Evolutionary conservation across 2,888 invertebrate genomes (phyloP).

Genomic region (Diarsia rubi): DNA sequence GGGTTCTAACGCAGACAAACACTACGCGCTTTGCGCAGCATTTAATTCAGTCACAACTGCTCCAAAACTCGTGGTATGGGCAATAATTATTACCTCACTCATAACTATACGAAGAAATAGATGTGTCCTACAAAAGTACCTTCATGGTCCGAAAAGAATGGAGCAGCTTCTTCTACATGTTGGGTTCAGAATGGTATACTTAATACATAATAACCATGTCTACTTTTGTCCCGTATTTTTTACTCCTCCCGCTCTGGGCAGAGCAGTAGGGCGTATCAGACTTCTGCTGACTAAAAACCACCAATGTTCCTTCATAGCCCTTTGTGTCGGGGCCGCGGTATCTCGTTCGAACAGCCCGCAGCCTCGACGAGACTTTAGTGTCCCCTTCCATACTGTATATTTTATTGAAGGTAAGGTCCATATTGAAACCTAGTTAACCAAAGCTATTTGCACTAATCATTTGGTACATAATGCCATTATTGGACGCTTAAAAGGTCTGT

Average conservation of each 20-base stretch:
- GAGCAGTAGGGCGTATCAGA: too few species aligned
- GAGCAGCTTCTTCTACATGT: neutral
- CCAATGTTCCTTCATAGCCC: too few species aligned
- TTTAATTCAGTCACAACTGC: neutral
- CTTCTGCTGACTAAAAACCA: too few species aligned
- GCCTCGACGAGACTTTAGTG: too few species aligned
- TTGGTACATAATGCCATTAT: neutral
- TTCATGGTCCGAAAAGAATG: neutral
- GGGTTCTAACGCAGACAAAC: too few species aligned
- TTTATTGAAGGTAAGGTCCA: neutral
- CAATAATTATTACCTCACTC: neutral
- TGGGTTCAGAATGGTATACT: too few species aligned
- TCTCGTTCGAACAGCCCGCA: too few species aligned
- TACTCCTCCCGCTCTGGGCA: too few species aligned
- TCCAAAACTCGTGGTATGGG: neutral
- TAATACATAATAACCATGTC: neutral
- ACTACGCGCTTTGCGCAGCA: neutral
- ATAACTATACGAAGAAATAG: neutral
- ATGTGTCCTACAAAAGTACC: neutral
- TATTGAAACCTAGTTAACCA: neutral
- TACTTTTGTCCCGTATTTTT: too few species aligned
- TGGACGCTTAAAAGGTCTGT: conserved; percentile 27
- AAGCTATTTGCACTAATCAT: neutral
- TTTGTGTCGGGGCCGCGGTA: too few species aligned
- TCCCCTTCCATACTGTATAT: neutral